These are phyloP conservation scores for Rhizoglyphus robini DNA, from an alignment of 1,140 invertebrate species.

Conservation along the genomic window DNA sequence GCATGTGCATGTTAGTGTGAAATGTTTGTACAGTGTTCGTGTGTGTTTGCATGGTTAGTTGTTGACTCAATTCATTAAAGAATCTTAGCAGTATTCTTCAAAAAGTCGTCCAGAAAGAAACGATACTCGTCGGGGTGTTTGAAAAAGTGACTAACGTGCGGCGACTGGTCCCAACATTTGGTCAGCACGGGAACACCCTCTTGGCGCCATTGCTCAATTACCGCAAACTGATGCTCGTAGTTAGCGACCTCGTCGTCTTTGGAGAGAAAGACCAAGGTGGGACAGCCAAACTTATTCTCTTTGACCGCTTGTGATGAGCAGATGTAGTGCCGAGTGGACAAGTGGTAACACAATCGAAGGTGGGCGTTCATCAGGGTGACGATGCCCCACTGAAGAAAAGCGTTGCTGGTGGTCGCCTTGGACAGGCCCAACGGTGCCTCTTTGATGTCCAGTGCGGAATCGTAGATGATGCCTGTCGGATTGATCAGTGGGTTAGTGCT, in stretches of 20 bases:
- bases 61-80: slow-evolving; percentile 16
- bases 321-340: slow-evolving; percentile 60
- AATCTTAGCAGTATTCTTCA: slow-evolving; percentile 31
- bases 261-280: slow-evolving; percentile 60
- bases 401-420: slow-evolving; percentile 16
- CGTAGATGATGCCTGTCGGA: slow-evolving; percentile 15
- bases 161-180: slow-evolving; percentile 66
- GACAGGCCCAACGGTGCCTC: slow-evolving; percentile 18
- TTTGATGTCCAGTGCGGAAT: slow-evolving; percentile 14
- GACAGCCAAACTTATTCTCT: background rate
- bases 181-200: slow-evolving; percentile 46
- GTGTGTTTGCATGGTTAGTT: background rate
- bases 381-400: slow-evolving; percentile 24
- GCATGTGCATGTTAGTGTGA: too few species aligned
- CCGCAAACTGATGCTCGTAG: slow-evolving; percentile 47
- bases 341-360: slow-evolving; percentile 56
- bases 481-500: background rate
- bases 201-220: slow-evolving; percentile 46
- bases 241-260: slow-evolving; percentile 61
- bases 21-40: slow-evolving; percentile 28
- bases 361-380: slow-evolving; percentile 46
- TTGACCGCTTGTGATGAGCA: slow-evolving; percentile 7
- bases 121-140: slow-evolving; percentile 69
- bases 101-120: slow-evolving; percentile 50
- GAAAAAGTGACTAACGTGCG: slow-evolving; percentile 64